Evolutionary conservation across 2,797 vertebrate genomes (phyloP).

Genomic region (Typhlichthys subterraneus): DNA sequence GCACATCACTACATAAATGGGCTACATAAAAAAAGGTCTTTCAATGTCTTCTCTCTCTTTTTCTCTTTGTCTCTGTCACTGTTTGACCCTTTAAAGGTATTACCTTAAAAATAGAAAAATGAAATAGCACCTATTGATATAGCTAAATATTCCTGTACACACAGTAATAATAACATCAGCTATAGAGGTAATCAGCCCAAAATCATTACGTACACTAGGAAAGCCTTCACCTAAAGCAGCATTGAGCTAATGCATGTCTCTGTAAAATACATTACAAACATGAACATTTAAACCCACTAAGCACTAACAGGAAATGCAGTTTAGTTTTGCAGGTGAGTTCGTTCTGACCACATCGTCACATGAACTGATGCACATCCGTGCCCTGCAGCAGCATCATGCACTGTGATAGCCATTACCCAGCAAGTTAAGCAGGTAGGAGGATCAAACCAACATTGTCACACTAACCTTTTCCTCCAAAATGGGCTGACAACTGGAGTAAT

Average conservation of each 20-base stretch:
- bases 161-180: slow-evolving; percentile 22
- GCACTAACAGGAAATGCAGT: background rate
- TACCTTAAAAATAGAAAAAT: slow-evolving; percentile 36
- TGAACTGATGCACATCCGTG: slow-evolving; percentile 9
- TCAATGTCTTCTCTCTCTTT: background rate
- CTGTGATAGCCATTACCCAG: slow-evolving; percentile 8
- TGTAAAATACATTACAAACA: slow-evolving; percentile 10
- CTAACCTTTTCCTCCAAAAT: slow-evolving; percentile 94
- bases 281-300: background rate
- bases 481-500: slow-evolving; percentile 95
- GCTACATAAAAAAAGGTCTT: slow-evolving; percentile 7
- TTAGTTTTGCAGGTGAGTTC: background rate
- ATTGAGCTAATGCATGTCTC: background rate
- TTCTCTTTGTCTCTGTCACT: background rate
- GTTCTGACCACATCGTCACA: slow-evolving; percentile 12
- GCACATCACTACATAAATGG: background rate
- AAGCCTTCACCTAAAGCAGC: slow-evolving; percentile 20
- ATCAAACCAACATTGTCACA: slow-evolving; percentile 14
- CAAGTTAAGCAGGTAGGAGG: background rate
- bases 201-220: slow-evolving; percentile 14
- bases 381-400: background rate
- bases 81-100: slow-evolving; percentile 44
- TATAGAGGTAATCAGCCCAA: slow-evolving; percentile 51
- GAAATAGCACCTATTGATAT: slow-evolving; percentile 48
- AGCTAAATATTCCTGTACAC: slow-evolving; percentile 41